Base-by-base conservation (phyloP, 2,888 invertebrate genomes). In the Drosophila nigricruria region DNA sequence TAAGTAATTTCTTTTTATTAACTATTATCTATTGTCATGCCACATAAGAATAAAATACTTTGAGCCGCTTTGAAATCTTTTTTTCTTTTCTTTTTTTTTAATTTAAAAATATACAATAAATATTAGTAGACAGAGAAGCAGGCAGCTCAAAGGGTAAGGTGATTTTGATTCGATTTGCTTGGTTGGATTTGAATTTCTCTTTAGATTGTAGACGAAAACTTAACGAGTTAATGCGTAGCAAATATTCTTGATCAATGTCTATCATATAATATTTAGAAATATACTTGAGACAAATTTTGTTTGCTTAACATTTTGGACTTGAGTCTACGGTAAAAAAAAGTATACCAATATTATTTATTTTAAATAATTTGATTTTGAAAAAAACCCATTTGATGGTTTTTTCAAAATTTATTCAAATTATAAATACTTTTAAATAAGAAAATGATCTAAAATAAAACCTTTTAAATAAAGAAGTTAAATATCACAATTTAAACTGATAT, bases 101-200 rank as follows among this genome's bases (percentile, higher is more conserved):
- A 62, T 50, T 12, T n/a, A 65, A 79, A 79, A 76, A 76, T 82
- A 61, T 85, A 88, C 88, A 86, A 85, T 86, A 80, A 81, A 81
- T 87, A 80, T 85, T 87, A 87, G 88, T 84, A 84, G 54, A 74
- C 43, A 62, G 47, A 65, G 49, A 58, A 67, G 60, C 70, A 65
- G 56, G 56, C 82, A 83, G 79, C 87, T 73, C 87, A 83, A 87
- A 86, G 77, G 52, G 61, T 77, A 42, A 73, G 72, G 81, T 65
- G 8, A 49, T 32, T 34, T 62, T 53, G 20, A 8, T 43, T 56
- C 63, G 53, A 73, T 69, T 69, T 64, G 61, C 73, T 34, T 34
- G 6, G 5, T 32, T 56, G 57, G 43, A 18, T 25, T 10, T n/a
- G n/a, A 23, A 36, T 16, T 18, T 27, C 34, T 20, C 1, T 20